Conservation (phyloP, 92 coral and sea anemone species). For the Zoanthus sansibaricus region DNA sequence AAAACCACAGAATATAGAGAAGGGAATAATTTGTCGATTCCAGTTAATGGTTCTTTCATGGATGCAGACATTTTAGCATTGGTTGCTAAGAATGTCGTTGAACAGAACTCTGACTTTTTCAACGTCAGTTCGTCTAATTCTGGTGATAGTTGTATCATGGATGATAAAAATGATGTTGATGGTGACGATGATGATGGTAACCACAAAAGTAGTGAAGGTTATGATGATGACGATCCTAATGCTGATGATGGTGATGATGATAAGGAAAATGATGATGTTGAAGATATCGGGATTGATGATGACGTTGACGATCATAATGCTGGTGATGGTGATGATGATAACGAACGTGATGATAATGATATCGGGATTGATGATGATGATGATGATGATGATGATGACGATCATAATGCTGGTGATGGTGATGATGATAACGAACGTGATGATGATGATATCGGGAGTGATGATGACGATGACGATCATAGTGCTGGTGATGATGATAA, state of each 20-base stretch:
- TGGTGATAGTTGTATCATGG: conserved; percentile 24
- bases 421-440: not conserved
- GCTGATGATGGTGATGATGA: not conserved
- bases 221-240: conserved; percentile 4
- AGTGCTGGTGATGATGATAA: not conserved
- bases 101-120: not conserved
- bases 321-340: not conserved
- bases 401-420: not conserved
- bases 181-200: not conserved
- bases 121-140: not conserved
- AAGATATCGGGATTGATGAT: conserved; percentile 1
- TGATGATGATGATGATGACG: not conserved
- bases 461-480: not conserved
- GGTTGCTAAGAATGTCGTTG: not conserved
- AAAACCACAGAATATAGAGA: not conserved
- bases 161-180: not conserved
- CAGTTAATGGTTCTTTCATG: not conserved
- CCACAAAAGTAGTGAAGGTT: not conserved
- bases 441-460: conserved; percentile 14
- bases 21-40: not conserved
- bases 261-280: not conserved
- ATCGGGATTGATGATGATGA: not conserved
- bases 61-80: not conserved
- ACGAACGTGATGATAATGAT: not conserved
- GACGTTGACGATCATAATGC: not conserved